phyloP scores from a whole-genome alignment of 2,888 invertebrate species.

The Dryobota labecula region DNA sequence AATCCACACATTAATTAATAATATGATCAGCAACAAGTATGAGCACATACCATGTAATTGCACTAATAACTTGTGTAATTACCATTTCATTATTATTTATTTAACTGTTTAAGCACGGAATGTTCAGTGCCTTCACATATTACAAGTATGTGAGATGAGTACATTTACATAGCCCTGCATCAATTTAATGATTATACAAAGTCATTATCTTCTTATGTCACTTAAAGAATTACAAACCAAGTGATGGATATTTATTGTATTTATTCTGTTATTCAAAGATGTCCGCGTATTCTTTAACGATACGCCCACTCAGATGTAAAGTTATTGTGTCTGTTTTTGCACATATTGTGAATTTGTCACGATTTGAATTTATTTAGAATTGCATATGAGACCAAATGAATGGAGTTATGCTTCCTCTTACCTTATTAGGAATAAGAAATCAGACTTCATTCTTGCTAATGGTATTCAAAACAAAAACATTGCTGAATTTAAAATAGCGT shows the following conservation, averaged over 20 bases:
- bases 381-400: slow-evolving; percentile 24
- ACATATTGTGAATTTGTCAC: slow-evolving; percentile 48
- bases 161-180: slow-evolving; percentile 39
- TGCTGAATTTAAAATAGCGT: slow-evolving; percentile 18
- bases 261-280: slow-evolving; percentile 34
- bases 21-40: slow-evolving; percentile 45
- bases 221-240: slow-evolving; percentile 28
- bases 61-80: slow-evolving; percentile 53
- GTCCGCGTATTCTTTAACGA: slow-evolving; percentile 20
- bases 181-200: slow-evolving; percentile 35
- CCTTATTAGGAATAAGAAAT: slow-evolving; percentile 32
- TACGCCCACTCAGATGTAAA: slow-evolving; percentile 27
- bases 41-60: slow-evolving; percentile 40
- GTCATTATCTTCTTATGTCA: slow-evolving; percentile 28
- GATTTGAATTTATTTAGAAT: slow-evolving; percentile 35
- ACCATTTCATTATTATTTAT: slow-evolving; percentile 47
- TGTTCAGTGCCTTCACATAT: slow-evolving; percentile 23
- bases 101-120: slow-evolving; percentile 28
- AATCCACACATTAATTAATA: slow-evolving; percentile 37
- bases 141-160: slow-evolving; percentile 42
- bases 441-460: not conserved
- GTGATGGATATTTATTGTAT: slow-evolving; percentile 30
- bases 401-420: slow-evolving; percentile 42
- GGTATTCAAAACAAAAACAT: slow-evolving; percentile 21
- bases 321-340: slow-evolving; percentile 33